Evolutionary conservation across 2,888 invertebrate genomes (phyloP).

Genomic region (Kuschelorhynchus macadamiae): DNA sequence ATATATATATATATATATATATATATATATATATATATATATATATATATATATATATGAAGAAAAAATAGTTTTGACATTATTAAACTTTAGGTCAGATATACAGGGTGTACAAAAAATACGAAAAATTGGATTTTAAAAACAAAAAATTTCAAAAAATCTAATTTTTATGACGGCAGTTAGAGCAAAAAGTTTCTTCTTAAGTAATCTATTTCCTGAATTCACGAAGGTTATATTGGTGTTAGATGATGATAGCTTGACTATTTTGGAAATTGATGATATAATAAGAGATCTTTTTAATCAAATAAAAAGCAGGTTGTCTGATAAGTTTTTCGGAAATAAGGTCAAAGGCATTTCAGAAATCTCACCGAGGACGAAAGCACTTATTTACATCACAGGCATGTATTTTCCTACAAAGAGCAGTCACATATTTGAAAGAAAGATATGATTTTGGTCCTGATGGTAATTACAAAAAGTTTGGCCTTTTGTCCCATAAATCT

Average conservation of each 20-base stretch:
- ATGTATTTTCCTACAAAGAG: not conserved
- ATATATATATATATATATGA: no score
- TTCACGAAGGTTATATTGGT: constrained; percentile 15
- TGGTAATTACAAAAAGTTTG: not conserved
- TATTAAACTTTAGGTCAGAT: no score
- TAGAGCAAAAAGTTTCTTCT: no score
- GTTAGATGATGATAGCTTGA: constrained; percentile 15
- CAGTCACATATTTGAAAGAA: constrained; percentile 4
- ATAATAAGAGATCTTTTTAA: not conserved
- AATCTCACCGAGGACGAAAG: not conserved
- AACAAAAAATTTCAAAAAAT: no score
- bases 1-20: no score
- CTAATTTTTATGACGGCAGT: no score
- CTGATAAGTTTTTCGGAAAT: constrained; percentile 2
- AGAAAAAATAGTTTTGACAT: no score
- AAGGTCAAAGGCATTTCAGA: not conserved
- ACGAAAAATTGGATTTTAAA: no score
- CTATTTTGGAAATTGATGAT: constrained; percentile 23
- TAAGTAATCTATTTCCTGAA: constrained; percentile 11
- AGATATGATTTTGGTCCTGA: not conserved
- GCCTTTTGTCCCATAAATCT: not conserved
- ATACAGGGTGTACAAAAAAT: no score
- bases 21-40: no score
- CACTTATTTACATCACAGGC: not conserved
- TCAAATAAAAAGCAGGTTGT: not conserved